Evolutionary conservation across 2,113 vertebrate species (phyloP).

Genomic region (Axis porcinus): DNA sequence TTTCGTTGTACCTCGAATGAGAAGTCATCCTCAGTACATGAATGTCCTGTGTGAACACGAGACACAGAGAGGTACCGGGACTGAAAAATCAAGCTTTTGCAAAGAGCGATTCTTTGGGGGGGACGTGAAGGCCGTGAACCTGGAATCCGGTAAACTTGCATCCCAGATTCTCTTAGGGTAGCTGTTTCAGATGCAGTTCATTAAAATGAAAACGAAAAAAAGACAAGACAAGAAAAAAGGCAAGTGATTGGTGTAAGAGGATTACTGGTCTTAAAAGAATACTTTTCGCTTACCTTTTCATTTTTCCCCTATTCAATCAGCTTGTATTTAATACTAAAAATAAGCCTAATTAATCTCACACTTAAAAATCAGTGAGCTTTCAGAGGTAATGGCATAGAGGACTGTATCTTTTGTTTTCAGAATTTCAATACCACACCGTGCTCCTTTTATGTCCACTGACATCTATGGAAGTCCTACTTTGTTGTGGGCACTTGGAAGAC

Average conservation of each 20-base stretch:
- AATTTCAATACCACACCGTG: neutral
- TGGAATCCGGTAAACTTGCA: neutral
- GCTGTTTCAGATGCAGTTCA: neutral
- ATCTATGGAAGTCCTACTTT: neutral
- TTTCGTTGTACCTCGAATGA: neutral
- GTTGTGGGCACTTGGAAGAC: neutral
- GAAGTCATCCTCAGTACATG: neutral
- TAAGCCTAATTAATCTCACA: neutral
- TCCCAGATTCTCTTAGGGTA: neutral
- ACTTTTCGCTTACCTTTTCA: neutral
- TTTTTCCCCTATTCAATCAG: neutral
- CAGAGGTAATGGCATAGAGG: neutral
- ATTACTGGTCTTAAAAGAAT: neutral
- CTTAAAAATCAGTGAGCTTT: neutral
- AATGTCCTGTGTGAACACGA: neutral
- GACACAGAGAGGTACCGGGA: neutral
- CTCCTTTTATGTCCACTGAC: neutral
- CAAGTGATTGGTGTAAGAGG: neutral
- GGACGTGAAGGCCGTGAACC: neutral
- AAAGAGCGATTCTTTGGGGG: neutral
- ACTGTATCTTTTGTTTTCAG: neutral
- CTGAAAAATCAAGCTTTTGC: neutral
- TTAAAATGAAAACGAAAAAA: neutral
- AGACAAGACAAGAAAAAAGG: neutral
- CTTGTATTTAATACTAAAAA: constrained; percentile 16